Percentiles rank a stretch among this genome's conserved stretches.
phyloP scores from a whole-genome alignment of 1,140 invertebrate genomes.

The Andricus grossulariae region DNA sequence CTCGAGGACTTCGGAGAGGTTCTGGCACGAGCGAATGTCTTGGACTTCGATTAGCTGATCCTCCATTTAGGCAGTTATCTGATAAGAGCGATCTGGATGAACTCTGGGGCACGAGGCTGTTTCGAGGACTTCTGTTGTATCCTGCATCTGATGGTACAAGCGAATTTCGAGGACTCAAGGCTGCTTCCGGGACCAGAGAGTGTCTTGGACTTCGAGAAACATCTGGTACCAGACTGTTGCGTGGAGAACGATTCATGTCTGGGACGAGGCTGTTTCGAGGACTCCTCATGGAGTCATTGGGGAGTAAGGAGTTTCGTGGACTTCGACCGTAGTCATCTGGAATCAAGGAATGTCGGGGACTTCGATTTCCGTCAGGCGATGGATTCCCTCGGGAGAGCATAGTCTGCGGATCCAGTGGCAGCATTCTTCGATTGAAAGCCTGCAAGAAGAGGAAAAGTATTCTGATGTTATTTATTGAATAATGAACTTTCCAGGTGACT shows the following conservation, averaged over 20 bases:
- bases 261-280: slow-evolving; percentile 80
- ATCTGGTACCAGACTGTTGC: slow-evolving; percentile 69
- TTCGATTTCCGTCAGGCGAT: slow-evolving; percentile 78
- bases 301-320: slow-evolving; percentile 79
- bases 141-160: slow-evolving; percentile 71
- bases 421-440: slow-evolving; percentile 61
- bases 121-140: slow-evolving; percentile 80
- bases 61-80: slow-evolving; percentile 55
- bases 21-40: slow-evolving; percentile 80
- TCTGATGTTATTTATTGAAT: slow-evolving; percentile 12
- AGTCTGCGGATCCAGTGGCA: slow-evolving; percentile 67
- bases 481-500: neutral
- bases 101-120: slow-evolving; percentile 77
- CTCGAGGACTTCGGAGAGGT: slow-evolving; percentile 72
- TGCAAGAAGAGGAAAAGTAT: slow-evolving; percentile 45
- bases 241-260: slow-evolving; percentile 67
- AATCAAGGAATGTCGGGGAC: slow-evolving; percentile 74
- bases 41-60: slow-evolving; percentile 72
- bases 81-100: slow-evolving; percentile 57
- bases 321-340: slow-evolving; percentile 76
- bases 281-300: slow-evolving; percentile 70
- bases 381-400: slow-evolving; percentile 65
- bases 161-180: slow-evolving; percentile 74
- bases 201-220: slow-evolving; percentile 70
- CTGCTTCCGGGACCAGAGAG: slow-evolving; percentile 68